These are phyloP conservation scores for Drosophila anomalata DNA, from an alignment of 2,888 invertebrate species.

Conservation along the genomic window DNA sequence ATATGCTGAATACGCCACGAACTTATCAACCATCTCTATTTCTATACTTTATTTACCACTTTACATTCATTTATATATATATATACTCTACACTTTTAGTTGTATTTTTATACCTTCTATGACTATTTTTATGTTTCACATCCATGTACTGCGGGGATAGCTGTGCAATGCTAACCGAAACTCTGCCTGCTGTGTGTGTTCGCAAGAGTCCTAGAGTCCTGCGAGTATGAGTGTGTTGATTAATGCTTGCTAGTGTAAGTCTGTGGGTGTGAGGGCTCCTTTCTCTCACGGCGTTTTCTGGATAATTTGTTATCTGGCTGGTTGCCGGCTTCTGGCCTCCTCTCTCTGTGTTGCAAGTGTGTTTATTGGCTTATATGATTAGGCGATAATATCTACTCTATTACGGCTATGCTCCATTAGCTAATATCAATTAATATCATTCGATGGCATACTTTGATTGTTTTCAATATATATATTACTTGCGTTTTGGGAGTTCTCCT, in stretches of 20 bases:
- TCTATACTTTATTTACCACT: constrained; percentile 35
- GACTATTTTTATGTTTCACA: constrained; percentile 44
- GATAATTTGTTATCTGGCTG: constrained; percentile 32
- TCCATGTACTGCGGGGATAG: constrained; percentile 31
- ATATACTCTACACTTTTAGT: constrained; percentile 41
- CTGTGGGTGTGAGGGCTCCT: constrained; percentile 12
- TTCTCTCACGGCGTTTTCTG: constrained; percentile 9
- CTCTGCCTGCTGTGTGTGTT: constrained; percentile 7
- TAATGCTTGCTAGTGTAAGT: constrained; percentile 35
- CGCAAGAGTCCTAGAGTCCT: constrained; percentile 3
- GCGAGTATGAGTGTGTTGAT: constrained; percentile 29
- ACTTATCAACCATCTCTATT: constrained; percentile 38
- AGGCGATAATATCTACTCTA: constrained; percentile 49
- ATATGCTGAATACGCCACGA: constrained; percentile 44
- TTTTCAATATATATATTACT: constrained; percentile 53
- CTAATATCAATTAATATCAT: constrained; percentile 77
- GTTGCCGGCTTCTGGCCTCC: constrained; percentile 1
- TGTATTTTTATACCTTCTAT: constrained; percentile 19
- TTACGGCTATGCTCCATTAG: constrained; percentile 56
- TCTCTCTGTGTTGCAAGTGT: constrained; percentile 32
- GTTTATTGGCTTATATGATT: constrained; percentile 44
- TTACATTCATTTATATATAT: constrained; percentile 31
- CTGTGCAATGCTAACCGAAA: constrained; percentile 7
- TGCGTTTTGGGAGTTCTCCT: constrained; percentile 36
- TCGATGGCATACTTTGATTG: constrained; percentile 79